Conservation (phyloP, 2,888 invertebrate genomes). For the Eristalis arbustorum region DNA sequence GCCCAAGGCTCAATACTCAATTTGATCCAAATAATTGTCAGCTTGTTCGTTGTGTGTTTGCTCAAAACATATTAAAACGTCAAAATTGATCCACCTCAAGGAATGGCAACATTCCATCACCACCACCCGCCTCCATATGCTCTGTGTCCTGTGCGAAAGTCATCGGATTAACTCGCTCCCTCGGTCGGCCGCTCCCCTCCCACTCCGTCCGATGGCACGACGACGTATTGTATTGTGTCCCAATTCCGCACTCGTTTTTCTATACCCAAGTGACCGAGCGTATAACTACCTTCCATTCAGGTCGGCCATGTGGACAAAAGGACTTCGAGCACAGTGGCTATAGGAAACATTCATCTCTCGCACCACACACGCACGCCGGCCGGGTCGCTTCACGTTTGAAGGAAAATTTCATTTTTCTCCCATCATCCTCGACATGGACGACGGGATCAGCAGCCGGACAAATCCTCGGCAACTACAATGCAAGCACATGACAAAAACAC, state of each 20-base stretch:
- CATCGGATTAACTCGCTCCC: conserved; percentile 55
- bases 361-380: conserved; percentile 19
- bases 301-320: conserved; percentile 44
- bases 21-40: conserved; percentile 60
- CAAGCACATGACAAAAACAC: conserved; percentile 63
- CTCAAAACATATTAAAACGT: conserved; percentile 66
- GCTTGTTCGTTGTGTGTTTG: conserved; percentile 50
- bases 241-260: conserved; percentile 29
- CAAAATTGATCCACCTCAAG: conserved; percentile 64
- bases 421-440: conserved; percentile 41
- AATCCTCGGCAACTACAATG: conserved; percentile 59
- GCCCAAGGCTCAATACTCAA: conserved; percentile 27
- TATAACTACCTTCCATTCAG: conserved; percentile 55
- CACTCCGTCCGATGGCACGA: neutral
- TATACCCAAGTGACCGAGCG: conserved; percentile 60
- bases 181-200: no score
- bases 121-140: conserved; percentile 24
- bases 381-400: no score
- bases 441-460: conserved; percentile 20
- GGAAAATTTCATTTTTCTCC: conserved; percentile 43
- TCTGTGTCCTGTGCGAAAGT: conserved; percentile 34
- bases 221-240: conserved; percentile 21
- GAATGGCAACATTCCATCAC: conserved; percentile 52
- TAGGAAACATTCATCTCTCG: conserved; percentile 57
- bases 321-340: conserved; percentile 41